A percentile compares a stretch with the other conserved stretches of the same genome.
These are phyloP conservation scores for Mesorhabditis belari DNA, from an alignment of 2,888 invertebrate genomes.

Conservation along the genomic window DNA sequence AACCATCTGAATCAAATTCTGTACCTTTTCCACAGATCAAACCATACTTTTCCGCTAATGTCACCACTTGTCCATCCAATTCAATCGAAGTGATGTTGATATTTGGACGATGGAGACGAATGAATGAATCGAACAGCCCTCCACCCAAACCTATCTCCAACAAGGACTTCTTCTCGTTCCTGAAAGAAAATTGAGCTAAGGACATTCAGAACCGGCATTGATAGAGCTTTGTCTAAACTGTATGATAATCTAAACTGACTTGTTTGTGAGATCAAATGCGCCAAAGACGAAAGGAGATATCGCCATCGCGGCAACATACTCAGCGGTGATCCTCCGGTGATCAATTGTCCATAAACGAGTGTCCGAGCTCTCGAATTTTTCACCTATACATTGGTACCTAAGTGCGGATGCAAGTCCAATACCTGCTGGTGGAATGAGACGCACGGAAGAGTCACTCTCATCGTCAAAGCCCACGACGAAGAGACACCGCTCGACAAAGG, in stretches of 20 bases:
- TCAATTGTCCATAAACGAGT: slow-evolving; percentile 11
- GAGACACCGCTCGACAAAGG: not conserved
- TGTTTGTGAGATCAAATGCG: not conserved
- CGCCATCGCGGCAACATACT: slow-evolving; percentile 15
- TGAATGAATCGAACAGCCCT: not conserved
- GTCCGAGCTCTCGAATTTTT: not conserved
- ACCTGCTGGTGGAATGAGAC: not conserved
- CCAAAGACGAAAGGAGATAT: slow-evolving; percentile 17
- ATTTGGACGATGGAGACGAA: slow-evolving; percentile 5
- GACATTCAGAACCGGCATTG: not conserved
- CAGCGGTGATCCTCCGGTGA: slow-evolving; percentile 8
- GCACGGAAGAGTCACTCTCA: not conserved
- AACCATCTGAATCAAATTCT: slow-evolving; percentile 15
- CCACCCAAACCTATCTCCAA: not conserved
- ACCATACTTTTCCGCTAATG: slow-evolving; percentile 27
- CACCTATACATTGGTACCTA: not conserved
- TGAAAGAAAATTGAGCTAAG: too few relatives aligned
- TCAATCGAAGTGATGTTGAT: slow-evolving; percentile 26
- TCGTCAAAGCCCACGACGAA: not conserved
- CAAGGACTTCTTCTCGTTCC: not conserved
- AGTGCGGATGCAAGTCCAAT: too few relatives aligned
- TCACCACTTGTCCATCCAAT: slow-evolving; percentile 13
- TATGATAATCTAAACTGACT: not conserved
- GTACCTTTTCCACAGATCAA: slow-evolving; percentile 10
- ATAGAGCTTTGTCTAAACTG: not conserved